Conservation (phyloP, 2,888 invertebrate species). For the Enoplolaimus lenunculus region DNA sequence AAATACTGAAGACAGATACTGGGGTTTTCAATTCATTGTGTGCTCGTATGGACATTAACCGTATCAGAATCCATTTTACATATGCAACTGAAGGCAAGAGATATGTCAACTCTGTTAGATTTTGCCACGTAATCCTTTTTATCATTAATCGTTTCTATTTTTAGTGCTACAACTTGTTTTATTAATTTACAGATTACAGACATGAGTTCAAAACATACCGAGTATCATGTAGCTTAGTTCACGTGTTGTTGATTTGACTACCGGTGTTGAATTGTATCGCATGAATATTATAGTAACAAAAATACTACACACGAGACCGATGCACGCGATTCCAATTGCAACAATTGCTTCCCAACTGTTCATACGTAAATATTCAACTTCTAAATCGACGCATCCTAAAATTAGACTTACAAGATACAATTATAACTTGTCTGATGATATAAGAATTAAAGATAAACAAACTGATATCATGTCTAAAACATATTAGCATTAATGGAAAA, state of each 20-base stretch:
- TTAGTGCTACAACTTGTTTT: slow-evolving; percentile 15
- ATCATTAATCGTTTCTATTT: too few relatives aligned
- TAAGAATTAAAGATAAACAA: too few relatives aligned
- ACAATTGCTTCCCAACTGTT: slow-evolving; percentile 53
- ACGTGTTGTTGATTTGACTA: slow-evolving; percentile 81
- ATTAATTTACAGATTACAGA: slow-evolving; percentile 32
- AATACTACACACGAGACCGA: slow-evolving; percentile 63
- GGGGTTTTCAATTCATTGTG: too few relatives aligned
- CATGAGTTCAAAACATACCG: slow-evolving; percentile 30
- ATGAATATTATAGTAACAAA: slow-evolving; percentile 67
- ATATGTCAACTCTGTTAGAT: too few relatives aligned
- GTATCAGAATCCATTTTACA: too few relatives aligned
- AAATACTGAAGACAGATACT: too few relatives aligned
- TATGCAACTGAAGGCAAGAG: too few relatives aligned
- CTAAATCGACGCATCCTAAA: slow-evolving; percentile 51
- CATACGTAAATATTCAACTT: slow-evolving; percentile 53
- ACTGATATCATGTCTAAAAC: too few relatives aligned
- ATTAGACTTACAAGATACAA: slow-evolving; percentile 22
- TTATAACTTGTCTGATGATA: too few relatives aligned
- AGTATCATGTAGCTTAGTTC: slow-evolving; percentile 67
- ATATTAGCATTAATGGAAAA: too few relatives aligned
- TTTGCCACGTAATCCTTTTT: too few relatives aligned
- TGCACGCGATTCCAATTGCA: slow-evolving; percentile 57
- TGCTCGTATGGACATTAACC: too few relatives aligned
- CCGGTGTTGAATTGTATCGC: slow-evolving; percentile 76